A percentile compares a stretch with the other conserved stretches of the same genome.
Conservation (phyloP, 2,797 vertebrate species). For the Zenarchopterus dispar region DNA sequence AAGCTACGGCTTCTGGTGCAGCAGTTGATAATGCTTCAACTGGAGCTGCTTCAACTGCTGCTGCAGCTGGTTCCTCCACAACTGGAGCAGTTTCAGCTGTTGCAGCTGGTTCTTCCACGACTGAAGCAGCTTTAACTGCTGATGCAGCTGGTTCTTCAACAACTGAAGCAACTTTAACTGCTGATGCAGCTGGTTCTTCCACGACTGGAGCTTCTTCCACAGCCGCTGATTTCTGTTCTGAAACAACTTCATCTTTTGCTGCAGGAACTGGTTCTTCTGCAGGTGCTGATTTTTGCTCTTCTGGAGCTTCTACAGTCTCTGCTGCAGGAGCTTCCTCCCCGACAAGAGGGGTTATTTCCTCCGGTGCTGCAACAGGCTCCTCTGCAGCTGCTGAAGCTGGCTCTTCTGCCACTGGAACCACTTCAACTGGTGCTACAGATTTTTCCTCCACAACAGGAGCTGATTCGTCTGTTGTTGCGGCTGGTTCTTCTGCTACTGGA, state of each 20-base stretch:
- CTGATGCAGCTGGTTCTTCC: slow-evolving; percentile 6
- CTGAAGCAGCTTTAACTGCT: slow-evolving; percentile 7
- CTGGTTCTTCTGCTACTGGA: slow-evolving; percentile 10
- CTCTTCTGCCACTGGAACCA: slow-evolving; percentile 15
- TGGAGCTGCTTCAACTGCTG: background rate
- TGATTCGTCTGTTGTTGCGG: slow-evolving; percentile 7
- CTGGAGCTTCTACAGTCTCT: slow-evolving; percentile 41
- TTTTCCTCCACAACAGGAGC: slow-evolving; percentile 10
- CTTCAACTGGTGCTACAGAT: slow-evolving; percentile 15
- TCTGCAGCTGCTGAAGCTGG: slow-evolving; percentile 14
- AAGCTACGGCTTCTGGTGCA: background rate
- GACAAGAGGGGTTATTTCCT: background rate
- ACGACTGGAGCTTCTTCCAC: slow-evolving; percentile 13
- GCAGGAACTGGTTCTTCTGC: background rate
- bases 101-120: slow-evolving; percentile 6
- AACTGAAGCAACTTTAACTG: background rate
- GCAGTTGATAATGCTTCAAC: background rate
- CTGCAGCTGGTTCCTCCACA: slow-evolving; percentile 1
- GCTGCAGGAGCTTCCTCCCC: slow-evolving; percentile 16
- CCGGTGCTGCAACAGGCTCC: slow-evolving; percentile 42
- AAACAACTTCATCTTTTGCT: background rate
- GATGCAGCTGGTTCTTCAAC: slow-evolving; percentile 1
- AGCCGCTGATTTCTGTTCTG: slow-evolving; percentile 9
- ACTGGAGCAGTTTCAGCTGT: background rate
- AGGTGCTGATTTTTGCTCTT: slow-evolving; percentile 8